A percentile compares a stretch with the other conserved stretches of the same genome.
Evolutionary conservation across 2,888 invertebrate species (phyloP).

Genomic region (Drosophila kambysellisi): DNA sequence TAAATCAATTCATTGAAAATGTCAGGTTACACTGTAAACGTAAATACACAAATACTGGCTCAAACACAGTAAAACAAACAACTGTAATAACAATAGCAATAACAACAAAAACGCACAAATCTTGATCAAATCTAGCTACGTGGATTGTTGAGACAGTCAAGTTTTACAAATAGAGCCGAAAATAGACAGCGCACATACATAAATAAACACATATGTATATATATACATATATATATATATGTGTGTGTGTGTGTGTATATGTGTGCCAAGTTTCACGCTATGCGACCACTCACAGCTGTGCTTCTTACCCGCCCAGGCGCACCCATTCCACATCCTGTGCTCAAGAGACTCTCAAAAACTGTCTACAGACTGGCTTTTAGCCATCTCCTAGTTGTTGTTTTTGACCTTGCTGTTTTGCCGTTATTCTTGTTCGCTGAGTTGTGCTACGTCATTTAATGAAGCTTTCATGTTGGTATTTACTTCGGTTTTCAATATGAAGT

Average conservation of each 20-base stretch:
- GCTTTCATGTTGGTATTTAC: slow-evolving; percentile 58
- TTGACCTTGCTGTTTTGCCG: background rate
- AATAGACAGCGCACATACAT: slow-evolving; percentile 33
- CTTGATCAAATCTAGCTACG: slow-evolving; percentile 51
- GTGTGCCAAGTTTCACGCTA: slow-evolving; percentile 36
- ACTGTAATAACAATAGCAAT: slow-evolving; percentile 19
- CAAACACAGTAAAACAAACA: slow-evolving; percentile 4
- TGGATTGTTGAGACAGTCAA: background rate
- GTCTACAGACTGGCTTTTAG: slow-evolving; percentile 45
- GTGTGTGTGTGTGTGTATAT: slow-evolving; percentile 2
- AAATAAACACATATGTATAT: slow-evolving; percentile 1
- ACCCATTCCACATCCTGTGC: background rate
- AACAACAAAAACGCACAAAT: slow-evolving; percentile 43
- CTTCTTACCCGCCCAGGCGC: background rate
- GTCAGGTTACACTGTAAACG: slow-evolving; percentile 70
- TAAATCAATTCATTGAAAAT: slow-evolving; percentile 76
- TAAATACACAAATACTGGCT: slow-evolving; percentile 30
- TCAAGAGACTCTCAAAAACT: slow-evolving; percentile 5
- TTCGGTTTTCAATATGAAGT: slow-evolving; percentile 43
- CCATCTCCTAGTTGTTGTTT: slow-evolving; percentile 6
- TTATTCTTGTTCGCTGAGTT: slow-evolving; percentile 12
- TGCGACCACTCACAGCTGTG: slow-evolving; percentile 50
- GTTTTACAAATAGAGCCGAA: slow-evolving; percentile 20
- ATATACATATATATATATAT: slow-evolving; percentile 1
- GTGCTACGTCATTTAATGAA: slow-evolving; percentile 78